Evolutionary conservation across 1,140 invertebrate species (phyloP), one percentile per base, ranked within the genome.

Genomic region (Apis mellifera): DNA sequence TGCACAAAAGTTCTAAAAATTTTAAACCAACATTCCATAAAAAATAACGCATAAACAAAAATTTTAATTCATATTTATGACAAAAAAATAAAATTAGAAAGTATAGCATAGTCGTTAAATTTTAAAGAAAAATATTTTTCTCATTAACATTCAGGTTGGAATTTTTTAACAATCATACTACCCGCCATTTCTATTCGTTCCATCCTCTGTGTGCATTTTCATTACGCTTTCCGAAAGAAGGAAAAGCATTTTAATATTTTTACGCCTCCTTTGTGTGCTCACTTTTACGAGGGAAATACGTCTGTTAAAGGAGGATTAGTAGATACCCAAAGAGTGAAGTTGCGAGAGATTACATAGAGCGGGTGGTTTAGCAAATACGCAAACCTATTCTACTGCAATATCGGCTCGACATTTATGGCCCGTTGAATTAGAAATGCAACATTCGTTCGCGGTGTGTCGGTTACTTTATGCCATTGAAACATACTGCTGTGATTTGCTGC

Each of bases 361-460:
- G 50, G 54, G 32, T 73, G 62, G 78, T 55, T 66, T 75, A 68
- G 64, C 72, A 76, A 82, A 82, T 82, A 82, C 48, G 62, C 72
- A 23, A 82, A 75, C 55, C 52, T 60, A 68, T 54, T 55, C 69
- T 12, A 17, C 68, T 73, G 70, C 42, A 81, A 81, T 81, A 81
- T 74, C 62, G 50, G 65, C 66, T 50, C 55, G 13, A 19, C 26
- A 12, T 60, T 82, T 79, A 84, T 82, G 85, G 62, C 65, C 71
- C 73, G 72, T 69, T 52, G 57, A 82, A 86, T 82, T 86, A 82
- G 85, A 62, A 80, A 77, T 72, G 80, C 26, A 59, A 78, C 74
- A 72, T 80, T 84, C 54, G 48, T 84, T 48, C 59, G 76, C 17
- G 68, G 62, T 77, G 62, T 65, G 50, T 42, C 57, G 54, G 13